These are phyloP conservation scores for Platypus cylindrus DNA, from an alignment of 2,888 invertebrate genomes.

Conservation along the genomic window DNA sequence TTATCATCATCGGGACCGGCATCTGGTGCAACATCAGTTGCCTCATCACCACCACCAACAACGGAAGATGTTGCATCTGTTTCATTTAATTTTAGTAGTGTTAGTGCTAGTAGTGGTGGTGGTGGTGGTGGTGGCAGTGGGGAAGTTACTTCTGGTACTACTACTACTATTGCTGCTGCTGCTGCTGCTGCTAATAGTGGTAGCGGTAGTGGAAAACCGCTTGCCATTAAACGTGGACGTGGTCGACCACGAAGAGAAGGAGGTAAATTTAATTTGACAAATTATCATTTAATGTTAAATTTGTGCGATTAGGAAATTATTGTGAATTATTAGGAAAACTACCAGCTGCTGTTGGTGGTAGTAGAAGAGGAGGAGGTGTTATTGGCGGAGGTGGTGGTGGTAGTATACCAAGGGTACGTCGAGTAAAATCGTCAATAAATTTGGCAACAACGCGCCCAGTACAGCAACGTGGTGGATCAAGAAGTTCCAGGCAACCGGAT, in stretches of 20 bases:
- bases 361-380: too few species aligned
- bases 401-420: constrained; percentile 19
- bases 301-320: neutral
- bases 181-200: too few species aligned
- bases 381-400: constrained; percentile 16
- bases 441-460: too few species aligned
- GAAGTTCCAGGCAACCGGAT: constrained; percentile 36
- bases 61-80: constrained; percentile 48
- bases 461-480: constrained; percentile 31
- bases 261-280: constrained; percentile 24
- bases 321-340: constrained; percentile 26
- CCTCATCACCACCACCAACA: constrained; percentile 47
- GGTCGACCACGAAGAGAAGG: constrained; percentile 71
- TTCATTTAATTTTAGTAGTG: constrained; percentile 45
- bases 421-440: too few species aligned
- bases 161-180: too few species aligned
- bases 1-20: constrained; percentile 41
- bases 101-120: too few species aligned
- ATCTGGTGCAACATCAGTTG: constrained; percentile 51
- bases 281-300: neutral
- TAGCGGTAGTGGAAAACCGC: constrained; percentile 47
- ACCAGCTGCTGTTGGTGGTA: constrained; percentile 20
- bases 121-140: too few species aligned
- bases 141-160: too few species aligned
- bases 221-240: constrained; percentile 63